These are phyloP conservation scores for Phyllotreta cruciferae DNA, from an alignment of 2,888 invertebrate species.

Conservation along the genomic window DNA sequence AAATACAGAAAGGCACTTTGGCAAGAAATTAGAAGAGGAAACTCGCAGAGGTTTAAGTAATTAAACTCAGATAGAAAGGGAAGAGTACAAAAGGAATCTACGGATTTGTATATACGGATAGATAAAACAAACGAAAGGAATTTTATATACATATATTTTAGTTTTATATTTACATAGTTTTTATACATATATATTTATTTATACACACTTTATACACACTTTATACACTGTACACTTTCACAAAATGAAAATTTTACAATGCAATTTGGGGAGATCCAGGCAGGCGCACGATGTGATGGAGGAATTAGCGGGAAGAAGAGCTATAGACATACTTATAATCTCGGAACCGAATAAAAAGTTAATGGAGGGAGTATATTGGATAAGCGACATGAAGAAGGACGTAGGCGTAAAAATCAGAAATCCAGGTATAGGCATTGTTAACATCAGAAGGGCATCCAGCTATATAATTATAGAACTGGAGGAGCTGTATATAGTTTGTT, in stretches of 20 bases:
- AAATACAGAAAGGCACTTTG: too few relatives aligned
- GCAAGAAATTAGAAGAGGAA: too few relatives aligned
- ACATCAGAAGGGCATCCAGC: neutral
- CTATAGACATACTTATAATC: neutral
- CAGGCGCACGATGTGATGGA: neutral
- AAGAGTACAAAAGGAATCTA: too few relatives aligned
- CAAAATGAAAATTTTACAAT: neutral
- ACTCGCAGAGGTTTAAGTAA: too few relatives aligned
- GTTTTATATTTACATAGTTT: too few relatives aligned
- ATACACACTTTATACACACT: too few relatives aligned
- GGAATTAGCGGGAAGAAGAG: neutral
- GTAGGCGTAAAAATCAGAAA: neutral
- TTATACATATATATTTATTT: too few relatives aligned
- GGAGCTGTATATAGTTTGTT: neutral
- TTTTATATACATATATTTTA: too few relatives aligned
- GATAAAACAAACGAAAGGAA: too few relatives aligned
- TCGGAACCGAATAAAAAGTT: constrained; percentile 9
- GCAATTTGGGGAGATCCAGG: neutral
- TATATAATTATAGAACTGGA: neutral
- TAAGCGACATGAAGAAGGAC: neutral
- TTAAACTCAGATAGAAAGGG: too few relatives aligned
- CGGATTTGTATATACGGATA: too few relatives aligned
- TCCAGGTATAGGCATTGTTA: neutral
- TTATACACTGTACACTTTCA: too few relatives aligned
- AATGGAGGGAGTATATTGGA: neutral